Conservation (phyloP, 2,888 invertebrate species). For the Dexiosoma caninum region DNA sequence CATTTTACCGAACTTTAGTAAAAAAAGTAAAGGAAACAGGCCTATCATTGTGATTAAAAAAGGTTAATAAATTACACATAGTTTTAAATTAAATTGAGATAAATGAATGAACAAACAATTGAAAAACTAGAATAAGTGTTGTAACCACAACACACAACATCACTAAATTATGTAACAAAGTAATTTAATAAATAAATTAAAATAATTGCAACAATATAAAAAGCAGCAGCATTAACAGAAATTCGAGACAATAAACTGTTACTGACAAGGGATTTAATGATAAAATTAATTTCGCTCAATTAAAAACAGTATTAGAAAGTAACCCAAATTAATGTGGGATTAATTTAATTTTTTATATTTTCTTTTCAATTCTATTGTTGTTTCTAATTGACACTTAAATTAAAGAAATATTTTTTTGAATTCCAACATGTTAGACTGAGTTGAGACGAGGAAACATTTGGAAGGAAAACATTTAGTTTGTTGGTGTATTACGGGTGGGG, state of each 20-base stretch:
- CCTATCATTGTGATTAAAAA: too few relatives aligned
- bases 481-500: too few relatives aligned
- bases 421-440: too few relatives aligned
- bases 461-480: too few relatives aligned
- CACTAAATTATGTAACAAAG: conserved; percentile 37
- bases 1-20: too few relatives aligned
- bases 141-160: conserved; percentile 48
- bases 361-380: too few relatives aligned
- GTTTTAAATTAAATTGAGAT: conserved; percentile 42
- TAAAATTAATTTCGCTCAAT: conserved; percentile 41
- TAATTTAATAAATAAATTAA: conserved; percentile 53
- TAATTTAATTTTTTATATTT: neutral
- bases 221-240: conserved; percentile 21
- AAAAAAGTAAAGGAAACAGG: too few relatives aligned
- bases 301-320: neutral
- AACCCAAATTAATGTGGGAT: neutral
- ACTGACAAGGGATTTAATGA: conserved; percentile 42
- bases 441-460: too few relatives aligned
- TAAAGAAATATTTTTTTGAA: too few relatives aligned
- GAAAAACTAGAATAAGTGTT: conserved; percentile 17
- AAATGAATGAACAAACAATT: too few relatives aligned
- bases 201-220: conserved; percentile 47
- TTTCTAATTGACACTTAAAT: too few relatives aligned
- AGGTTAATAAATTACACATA: conserved; percentile 8
- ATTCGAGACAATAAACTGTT: conserved; percentile 11